Evolutionary conservation across 2,888 invertebrate species (phyloP), one percentile per base, ranked within the genome.

Genomic region (Ichneumon xanthorius): DNA sequence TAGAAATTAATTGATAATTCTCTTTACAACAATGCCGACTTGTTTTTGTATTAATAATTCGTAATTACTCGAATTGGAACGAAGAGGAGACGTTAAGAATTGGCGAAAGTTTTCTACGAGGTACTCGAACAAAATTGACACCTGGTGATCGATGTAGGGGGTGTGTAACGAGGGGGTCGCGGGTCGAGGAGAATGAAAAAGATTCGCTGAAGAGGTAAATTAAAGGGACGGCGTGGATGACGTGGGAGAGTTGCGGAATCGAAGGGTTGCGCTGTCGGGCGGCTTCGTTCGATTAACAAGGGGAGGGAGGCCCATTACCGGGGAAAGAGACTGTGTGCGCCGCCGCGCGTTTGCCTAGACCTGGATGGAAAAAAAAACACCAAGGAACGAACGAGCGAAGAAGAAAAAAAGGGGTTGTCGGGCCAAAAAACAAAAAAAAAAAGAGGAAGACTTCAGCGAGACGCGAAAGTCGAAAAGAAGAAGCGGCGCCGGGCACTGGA

Each of bases 91-190:
- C 33, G 77, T 53, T 80, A 84, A 76, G 78, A 85, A 72, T 85
- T 84, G 75, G 86, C 80, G 85, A 85, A 86, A 87, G 85, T 88
- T 88, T 77, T 84, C 87, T 84, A 79, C 79, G 86, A 84, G 65
- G 14, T 65, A 87, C 86, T 86, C 83, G 88, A 88, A 88, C 87
- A 89, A 89, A 91, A 91, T 91, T 91, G 92, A 91, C 92, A 90
- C 91, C 90, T 90, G 88, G 67, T 89, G 90, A 90, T 89, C 88
- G 86, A 85, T 61, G 83, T 68, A 80, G 33, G 37, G 50, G 68
- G 1, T 11, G 19, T 14, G 22, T 19, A 19, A 30, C 26, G 63
- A 45, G 14, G 33, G 50, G 14, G 9, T 1, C 33, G 6, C n/a
- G 76, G 48, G 22, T 37, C 16, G 7, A 30, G 53, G 63, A 75